Evolutionary conservation across 2,888 invertebrate species (phyloP).

Genomic region (Caprella mutica): DNA sequence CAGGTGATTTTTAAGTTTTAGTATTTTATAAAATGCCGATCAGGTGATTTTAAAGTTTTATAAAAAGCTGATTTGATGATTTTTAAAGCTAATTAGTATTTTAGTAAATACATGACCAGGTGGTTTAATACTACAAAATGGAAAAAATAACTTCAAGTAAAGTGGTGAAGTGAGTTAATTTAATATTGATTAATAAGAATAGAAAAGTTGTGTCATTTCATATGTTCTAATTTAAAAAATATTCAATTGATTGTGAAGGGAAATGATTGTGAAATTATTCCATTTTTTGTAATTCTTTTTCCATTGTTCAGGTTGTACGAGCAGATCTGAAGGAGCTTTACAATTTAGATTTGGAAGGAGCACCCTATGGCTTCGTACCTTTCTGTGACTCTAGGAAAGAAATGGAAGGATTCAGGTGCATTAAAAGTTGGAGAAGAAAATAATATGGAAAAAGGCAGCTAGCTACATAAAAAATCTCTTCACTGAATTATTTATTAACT

Average conservation of each 20-base stretch:
- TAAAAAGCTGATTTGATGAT: too few species aligned
- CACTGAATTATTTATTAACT: not conserved
- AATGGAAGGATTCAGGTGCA: constrained; percentile 85
- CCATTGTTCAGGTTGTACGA: constrained; percentile 61
- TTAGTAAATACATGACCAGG: too few species aligned
- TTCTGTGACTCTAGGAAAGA: constrained; percentile 95
- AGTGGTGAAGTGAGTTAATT: too few species aligned
- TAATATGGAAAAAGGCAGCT: too few species aligned
- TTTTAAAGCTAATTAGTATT: too few species aligned
- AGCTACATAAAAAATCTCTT: not conserved
- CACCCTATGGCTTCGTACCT: constrained; percentile 96
- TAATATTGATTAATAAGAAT: too few species aligned
- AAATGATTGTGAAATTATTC: not conserved
- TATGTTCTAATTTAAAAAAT: not conserved
- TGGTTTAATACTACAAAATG: too few species aligned
- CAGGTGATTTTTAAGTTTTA: too few species aligned
- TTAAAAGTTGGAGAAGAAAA: not conserved
- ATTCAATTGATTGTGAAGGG: not conserved
- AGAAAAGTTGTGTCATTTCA: not conserved
- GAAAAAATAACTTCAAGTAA: too few species aligned
- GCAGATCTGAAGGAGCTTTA: constrained; percentile 85
- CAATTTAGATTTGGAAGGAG: constrained; percentile 82
- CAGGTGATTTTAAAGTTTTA: too few species aligned
- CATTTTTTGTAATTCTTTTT: not conserved
- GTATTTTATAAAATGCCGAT: too few species aligned